A percentile compares a stretch with the other conserved stretches of the same genome.
Evolutionary conservation across 2,888 invertebrate genomes (phyloP).

Genomic region (Balanococcus diminutus): DNA sequence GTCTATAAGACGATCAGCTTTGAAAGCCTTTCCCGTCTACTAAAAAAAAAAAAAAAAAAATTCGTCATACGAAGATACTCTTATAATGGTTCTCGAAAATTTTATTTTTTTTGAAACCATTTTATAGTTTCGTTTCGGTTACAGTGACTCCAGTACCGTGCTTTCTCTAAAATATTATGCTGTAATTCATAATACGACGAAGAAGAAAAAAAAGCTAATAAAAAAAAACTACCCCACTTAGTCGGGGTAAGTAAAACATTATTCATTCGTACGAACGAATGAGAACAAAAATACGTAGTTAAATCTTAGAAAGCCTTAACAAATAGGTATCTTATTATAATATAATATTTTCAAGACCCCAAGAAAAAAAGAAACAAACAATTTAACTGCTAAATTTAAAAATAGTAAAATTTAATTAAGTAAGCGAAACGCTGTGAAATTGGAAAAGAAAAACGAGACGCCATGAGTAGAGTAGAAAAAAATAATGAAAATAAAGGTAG

Average conservation of each 20-base stretch:
- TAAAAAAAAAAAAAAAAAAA: no score
- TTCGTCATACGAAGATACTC: slow-evolving; percentile 23
- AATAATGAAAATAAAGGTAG: neutral
- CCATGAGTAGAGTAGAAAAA: neutral
- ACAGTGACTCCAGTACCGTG: neutral
- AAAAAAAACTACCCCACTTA: neutral
- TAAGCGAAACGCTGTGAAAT: neutral
- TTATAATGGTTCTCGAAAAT: slow-evolving; percentile 16
- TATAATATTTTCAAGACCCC: neutral
- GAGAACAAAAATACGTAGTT: neutral
- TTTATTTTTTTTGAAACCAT: slow-evolving; percentile 9
- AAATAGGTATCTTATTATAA: neutral
- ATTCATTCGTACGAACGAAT: neutral
- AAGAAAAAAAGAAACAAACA: no score
- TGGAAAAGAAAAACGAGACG: neutral
- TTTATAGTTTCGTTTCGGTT: slow-evolving; percentile 23
- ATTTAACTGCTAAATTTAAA: neutral
- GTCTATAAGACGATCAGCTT: slow-evolving; percentile 20
- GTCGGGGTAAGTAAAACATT: neutral
- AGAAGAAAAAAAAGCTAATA: neutral
- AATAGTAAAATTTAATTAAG: neutral
- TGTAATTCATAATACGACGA: neutral
- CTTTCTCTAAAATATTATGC: neutral
- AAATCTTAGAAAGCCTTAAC: neutral
- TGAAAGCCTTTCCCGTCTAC: neutral